Conservation (phyloP, 2,888 invertebrate species). For the Chrysolina americana region DNA sequence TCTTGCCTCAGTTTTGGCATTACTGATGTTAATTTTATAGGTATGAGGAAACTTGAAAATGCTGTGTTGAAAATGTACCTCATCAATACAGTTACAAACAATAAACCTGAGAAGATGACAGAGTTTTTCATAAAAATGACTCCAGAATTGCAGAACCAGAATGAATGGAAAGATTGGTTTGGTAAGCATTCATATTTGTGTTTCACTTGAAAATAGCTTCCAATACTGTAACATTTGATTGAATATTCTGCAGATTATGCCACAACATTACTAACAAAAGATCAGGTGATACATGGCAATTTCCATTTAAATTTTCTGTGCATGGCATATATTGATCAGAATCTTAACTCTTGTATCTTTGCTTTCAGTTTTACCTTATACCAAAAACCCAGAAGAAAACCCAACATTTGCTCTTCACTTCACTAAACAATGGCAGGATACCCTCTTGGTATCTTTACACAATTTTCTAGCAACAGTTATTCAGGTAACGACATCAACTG, state of each 20-base stretch:
- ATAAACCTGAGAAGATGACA: slow-evolving; percentile 86
- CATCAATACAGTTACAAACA: slow-evolving; percentile 87
- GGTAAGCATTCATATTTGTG: slow-evolving; percentile 75
- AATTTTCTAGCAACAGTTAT: slow-evolving; percentile 94
- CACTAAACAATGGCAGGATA: slow-evolving; percentile 96
- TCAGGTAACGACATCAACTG: slow-evolving; percentile 70
- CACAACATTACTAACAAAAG: too few species aligned
- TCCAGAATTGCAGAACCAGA: slow-evolving; percentile 87
- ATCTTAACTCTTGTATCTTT: slow-evolving; percentile 1
- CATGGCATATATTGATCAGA: too few species aligned
- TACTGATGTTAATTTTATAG: slow-evolving; percentile 66
- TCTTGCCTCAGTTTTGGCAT: too few species aligned
- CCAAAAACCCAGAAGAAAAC: slow-evolving; percentile 93
- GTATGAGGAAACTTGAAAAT: slow-evolving; percentile 87
- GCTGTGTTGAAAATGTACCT: slow-evolving; percentile 91
- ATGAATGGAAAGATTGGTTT: slow-evolving; percentile 98
- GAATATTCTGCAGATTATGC: too few species aligned
- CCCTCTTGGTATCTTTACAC: slow-evolving; percentile 89
- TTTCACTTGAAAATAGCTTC: too few species aligned
- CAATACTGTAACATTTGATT: too few species aligned
- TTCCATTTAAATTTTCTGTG: too few species aligned
- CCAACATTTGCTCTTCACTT: slow-evolving; percentile 90
- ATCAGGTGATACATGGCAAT: too few species aligned
- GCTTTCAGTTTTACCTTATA: slow-evolving; percentile 88
- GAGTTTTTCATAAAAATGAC: slow-evolving; percentile 93